A percentile compares a stretch with the other conserved stretches of the same genome.
These are phyloP conservation scores for Phrynocephalus versicolor DNA, from an alignment of 2,113 vertebrate species.

Conservation along the genomic window DNA sequence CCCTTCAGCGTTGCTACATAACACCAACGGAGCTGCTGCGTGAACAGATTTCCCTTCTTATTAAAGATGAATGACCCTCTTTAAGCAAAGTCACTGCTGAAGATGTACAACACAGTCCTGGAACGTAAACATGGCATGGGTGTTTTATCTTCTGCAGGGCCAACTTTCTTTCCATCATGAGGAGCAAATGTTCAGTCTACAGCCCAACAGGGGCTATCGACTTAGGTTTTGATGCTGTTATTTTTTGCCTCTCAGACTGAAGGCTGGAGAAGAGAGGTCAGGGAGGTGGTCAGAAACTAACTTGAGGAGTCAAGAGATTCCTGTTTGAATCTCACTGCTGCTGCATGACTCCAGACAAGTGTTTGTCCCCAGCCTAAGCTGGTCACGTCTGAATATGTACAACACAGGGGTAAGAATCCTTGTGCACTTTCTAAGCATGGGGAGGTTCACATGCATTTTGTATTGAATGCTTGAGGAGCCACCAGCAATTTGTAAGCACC, in stretches of 20 bases:
- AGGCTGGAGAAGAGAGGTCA: not conserved
- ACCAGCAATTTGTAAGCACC: not conserved
- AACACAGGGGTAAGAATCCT: not conserved
- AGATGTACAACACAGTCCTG: not conserved
- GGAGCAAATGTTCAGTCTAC: not conserved
- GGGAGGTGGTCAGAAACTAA: not conserved
- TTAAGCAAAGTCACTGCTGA: not conserved
- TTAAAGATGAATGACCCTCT: conserved; percentile 8
- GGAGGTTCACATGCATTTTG: not conserved
- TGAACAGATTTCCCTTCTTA: conserved; percentile 1
- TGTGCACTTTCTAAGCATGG: not conserved
- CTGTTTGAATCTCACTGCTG: not conserved
- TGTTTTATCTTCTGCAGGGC: not conserved
- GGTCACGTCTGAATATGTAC: not conserved
- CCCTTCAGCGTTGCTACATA: not conserved
- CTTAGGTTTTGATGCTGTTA: not conserved
- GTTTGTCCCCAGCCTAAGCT: not conserved
- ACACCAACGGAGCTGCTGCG: not conserved
- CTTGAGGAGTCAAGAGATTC: not conserved
- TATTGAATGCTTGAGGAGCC: not conserved
- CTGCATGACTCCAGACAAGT: not conserved
- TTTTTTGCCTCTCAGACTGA: not conserved
- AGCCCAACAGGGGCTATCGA: not conserved
- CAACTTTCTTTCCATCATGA: not conserved
- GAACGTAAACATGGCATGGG: not conserved